Evolutionary conservation across 92 coral and sea anemone species (phyloP).

Genomic region (Paragorgia papillata): DNA sequence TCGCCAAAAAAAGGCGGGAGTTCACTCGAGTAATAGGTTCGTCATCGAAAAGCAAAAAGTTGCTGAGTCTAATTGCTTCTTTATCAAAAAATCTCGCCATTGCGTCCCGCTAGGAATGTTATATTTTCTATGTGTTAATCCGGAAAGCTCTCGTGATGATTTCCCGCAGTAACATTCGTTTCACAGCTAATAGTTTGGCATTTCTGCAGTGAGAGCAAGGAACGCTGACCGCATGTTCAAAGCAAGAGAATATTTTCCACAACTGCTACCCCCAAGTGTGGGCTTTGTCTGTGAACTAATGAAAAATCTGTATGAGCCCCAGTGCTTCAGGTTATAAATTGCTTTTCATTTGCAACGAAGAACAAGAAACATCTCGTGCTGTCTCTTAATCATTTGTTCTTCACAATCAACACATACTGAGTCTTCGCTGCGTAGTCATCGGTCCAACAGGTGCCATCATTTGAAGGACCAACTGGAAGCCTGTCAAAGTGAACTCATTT

Average conservation of each 20-base stretch:
- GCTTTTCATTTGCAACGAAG: constrained; percentile 49
- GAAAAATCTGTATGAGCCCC: constrained; percentile 51
- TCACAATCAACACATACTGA: constrained; percentile 43
- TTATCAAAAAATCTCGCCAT: constrained; percentile 21
- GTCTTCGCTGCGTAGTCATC: constrained; percentile 31
- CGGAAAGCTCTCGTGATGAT: constrained; percentile 46
- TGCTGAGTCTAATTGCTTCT: constrained; percentile 23
- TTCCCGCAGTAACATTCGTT: constrained; percentile 41
- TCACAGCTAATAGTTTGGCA: constrained; percentile 38
- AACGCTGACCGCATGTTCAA: constrained; percentile 38
- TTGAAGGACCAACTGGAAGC: constrained; percentile 47
- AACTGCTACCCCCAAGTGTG: constrained; percentile 46
- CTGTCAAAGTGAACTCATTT: constrained; percentile 14
- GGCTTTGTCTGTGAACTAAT: constrained; percentile 43
- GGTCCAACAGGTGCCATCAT: constrained; percentile 39
- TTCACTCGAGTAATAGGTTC: neutral
- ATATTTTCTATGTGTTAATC: constrained; percentile 44
- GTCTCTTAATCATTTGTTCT: constrained; percentile 43
- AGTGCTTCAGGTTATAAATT: constrained; percentile 45
- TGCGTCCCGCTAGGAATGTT: constrained; percentile 42
- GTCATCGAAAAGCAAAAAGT: constrained; percentile 9
- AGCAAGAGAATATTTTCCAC: constrained; percentile 39
- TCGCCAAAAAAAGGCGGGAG: constrained; percentile 29
- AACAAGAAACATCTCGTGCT: constrained; percentile 51
- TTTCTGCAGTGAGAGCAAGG: neutral